Conservation (phyloP, 2,797 vertebrate genomes). For the Emydoidea blandingii region DNA sequence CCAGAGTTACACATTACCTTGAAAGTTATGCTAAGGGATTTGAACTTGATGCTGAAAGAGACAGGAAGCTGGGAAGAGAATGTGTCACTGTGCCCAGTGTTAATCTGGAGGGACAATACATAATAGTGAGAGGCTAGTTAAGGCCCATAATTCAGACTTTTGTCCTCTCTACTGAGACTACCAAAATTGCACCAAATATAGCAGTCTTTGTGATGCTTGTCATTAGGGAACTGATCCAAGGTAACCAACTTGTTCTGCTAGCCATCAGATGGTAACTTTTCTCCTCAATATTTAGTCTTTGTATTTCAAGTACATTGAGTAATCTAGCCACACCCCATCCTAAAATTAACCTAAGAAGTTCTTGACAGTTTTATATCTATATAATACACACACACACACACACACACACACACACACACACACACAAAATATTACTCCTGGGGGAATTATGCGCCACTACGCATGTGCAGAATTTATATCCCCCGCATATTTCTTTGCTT, state of each 20-base stretch:
- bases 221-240: not conserved
- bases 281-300: not conserved
- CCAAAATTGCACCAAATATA: not conserved
- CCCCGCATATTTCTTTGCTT: too few species aligned
- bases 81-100: rapidly evolving
- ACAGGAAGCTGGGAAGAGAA: not conserved
- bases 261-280: not conserved
- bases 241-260: not conserved
- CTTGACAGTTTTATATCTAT: too few species aligned
- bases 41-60: not conserved
- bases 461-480: too few species aligned
- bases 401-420: too few species aligned
- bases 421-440: too few species aligned
- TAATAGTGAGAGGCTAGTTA: not conserved
- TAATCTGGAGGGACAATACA: not conserved
- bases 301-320: not conserved
- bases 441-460: too few species aligned
- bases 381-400: too few species aligned
- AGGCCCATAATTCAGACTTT: not conserved
- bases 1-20: not conserved
- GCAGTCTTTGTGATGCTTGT: not conserved
- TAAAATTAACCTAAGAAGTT: too few species aligned
- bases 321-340: not conserved
- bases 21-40: not conserved
- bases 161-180: not conserved